Evolutionary conservation across 2,888 invertebrate genomes (phyloP).

Genomic region (Heliconius sara): DNA sequence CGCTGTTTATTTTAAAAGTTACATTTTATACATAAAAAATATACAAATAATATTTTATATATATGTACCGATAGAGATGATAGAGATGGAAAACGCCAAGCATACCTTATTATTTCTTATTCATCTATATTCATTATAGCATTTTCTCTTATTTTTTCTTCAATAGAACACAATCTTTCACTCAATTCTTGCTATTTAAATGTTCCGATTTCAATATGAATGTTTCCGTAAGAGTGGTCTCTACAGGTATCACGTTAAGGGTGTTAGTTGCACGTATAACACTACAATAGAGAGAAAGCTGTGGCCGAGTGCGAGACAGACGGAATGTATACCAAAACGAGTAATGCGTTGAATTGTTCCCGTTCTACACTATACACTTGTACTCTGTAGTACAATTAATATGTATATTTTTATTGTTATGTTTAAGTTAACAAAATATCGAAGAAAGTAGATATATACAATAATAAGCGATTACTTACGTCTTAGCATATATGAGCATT

Average conservation of each 20-base stretch:
- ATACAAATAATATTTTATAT: background rate
- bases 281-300: conserved; percentile 45
- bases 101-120: background rate
- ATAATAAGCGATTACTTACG: no score
- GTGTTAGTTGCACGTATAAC: conserved; percentile 31
- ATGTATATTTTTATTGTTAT: background rate
- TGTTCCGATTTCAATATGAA: conserved; percentile 34
- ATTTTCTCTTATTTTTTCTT: conserved; percentile 29
- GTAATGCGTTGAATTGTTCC: conserved; percentile 45
- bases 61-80: background rate
- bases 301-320: conserved; percentile 37
- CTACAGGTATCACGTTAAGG: conserved; percentile 27
- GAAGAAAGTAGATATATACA: no score
- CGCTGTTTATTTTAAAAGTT: no score
- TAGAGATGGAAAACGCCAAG: background rate
- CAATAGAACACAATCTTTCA: conserved; percentile 31
- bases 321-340: conserved; percentile 45
- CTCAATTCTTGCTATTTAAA: conserved; percentile 42
- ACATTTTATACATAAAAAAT: no score
- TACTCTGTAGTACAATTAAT: background rate
- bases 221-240: conserved; percentile 32
- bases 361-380: conserved; percentile 26
- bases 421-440: background rate
- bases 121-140: conserved; percentile 12
- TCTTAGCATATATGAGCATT: no score